Evolutionary conservation across 2,797 vertebrate species (phyloP).

Genomic region (Lemur catta): DNA sequence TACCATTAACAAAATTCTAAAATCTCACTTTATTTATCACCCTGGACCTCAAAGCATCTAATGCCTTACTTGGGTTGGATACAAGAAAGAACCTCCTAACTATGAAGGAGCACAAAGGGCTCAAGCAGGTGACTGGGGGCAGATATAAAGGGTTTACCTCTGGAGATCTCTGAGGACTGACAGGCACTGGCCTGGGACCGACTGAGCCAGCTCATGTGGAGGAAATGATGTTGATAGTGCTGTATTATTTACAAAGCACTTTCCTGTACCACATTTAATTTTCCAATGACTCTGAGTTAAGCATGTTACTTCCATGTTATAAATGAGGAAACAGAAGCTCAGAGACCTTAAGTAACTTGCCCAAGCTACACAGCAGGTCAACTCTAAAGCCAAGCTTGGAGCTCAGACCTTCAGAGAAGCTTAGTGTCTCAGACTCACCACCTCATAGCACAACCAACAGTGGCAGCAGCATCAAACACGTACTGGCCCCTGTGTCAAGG

Average conservation of each 20-base stretch:
- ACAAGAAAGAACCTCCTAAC: background rate
- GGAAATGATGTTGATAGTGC: background rate
- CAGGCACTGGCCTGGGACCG: background rate
- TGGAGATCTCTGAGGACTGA: background rate
- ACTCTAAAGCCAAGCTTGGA: background rate
- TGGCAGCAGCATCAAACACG: background rate
- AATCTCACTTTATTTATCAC: background rate
- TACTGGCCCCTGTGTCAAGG: background rate
- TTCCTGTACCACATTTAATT: background rate
- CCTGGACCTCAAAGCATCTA: background rate
- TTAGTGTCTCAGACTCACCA: background rate
- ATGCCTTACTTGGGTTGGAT: background rate
- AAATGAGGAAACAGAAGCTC: background rate
- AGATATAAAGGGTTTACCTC: background rate
- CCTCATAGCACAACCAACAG: background rate
- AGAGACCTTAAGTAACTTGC: background rate
- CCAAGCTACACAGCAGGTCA: background rate
- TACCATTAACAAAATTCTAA: background rate
- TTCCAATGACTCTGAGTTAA: background rate
- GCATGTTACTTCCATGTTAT: background rate
- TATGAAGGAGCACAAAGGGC: background rate
- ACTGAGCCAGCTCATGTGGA: background rate
- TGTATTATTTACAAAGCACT: background rate
- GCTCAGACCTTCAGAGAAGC: background rate
- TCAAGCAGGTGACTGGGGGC: background rate